A percentile compares a stretch with the other conserved stretches of the same genome.
Evolutionary conservation across 2,888 invertebrate species (phyloP).

Genomic region (Timema podura): DNA sequence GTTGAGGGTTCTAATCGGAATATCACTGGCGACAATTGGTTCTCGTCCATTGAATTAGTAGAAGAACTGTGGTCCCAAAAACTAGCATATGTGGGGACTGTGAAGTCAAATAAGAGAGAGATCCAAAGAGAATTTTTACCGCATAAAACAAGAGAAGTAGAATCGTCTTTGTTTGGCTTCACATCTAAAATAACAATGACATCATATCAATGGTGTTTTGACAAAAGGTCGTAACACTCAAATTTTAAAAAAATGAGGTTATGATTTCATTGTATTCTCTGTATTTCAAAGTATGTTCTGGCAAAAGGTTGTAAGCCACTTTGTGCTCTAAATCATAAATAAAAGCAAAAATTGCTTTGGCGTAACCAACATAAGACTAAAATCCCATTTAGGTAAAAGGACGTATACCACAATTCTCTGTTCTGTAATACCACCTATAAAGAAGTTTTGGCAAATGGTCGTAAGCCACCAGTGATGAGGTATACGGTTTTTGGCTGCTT

Average conservation of each 20-base stretch:
- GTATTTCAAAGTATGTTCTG: slow-evolving; percentile 2
- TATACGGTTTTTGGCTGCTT: slow-evolving; percentile 9
- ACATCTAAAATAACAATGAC: too few relatives aligned
- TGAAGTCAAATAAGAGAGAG: too few relatives aligned
- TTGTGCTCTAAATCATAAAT: too few relatives aligned
- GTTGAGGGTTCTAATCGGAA: too few relatives aligned
- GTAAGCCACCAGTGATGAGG: slow-evolving; percentile 11
- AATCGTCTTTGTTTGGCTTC: too few relatives aligned
- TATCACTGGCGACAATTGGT: too few relatives aligned
- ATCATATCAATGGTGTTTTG: not conserved
- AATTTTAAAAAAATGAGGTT: not conserved
- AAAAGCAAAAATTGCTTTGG: not conserved
- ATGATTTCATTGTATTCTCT: not conserved
- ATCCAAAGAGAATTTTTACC: too few relatives aligned
- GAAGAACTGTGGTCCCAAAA: too few relatives aligned
- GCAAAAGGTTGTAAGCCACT: not conserved
- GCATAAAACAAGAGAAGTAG: too few relatives aligned
- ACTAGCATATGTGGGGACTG: too few relatives aligned
- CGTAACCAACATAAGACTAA: slow-evolving; percentile 3
- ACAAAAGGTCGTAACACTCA: not conserved
- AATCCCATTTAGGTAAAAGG: not conserved
- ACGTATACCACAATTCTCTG: not conserved
- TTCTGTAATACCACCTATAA: not conserved
- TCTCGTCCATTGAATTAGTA: too few relatives aligned
- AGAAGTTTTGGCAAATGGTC: not conserved